A percentile compares a stretch with the other conserved stretches of the same genome.
Evolutionary conservation across 2,888 invertebrate genomes (phyloP).

Genomic region (Cabera pusaria): DNA sequence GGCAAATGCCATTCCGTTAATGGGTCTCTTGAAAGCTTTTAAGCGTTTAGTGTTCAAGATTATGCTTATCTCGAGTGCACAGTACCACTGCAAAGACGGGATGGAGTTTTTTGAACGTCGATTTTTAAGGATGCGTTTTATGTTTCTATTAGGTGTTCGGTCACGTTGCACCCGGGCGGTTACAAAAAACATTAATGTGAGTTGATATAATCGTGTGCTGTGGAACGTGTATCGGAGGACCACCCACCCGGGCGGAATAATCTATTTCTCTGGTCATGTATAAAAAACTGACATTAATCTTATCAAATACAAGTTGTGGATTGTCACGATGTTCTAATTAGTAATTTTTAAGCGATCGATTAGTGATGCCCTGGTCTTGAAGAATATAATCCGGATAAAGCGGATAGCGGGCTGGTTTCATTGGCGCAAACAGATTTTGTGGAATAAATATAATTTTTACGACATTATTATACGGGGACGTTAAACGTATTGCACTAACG

Average conservation of each 20-base stretch:
- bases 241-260: slow-evolving; percentile 55
- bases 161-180: slow-evolving; percentile 47
- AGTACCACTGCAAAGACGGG: slow-evolving; percentile 26
- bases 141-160: slow-evolving; percentile 49
- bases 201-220: slow-evolving; percentile 54
- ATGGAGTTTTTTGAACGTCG: slow-evolving; percentile 23
- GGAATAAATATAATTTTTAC: slow-evolving; percentile 68
- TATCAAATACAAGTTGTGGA: slow-evolving; percentile 46
- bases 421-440: slow-evolving; percentile 34
- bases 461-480: slow-evolving; percentile 68
- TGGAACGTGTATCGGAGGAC: slow-evolving; percentile 46
- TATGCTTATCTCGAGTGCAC: slow-evolving; percentile 25
- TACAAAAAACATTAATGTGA: slow-evolving; percentile 54
- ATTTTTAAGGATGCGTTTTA: slow-evolving; percentile 33
- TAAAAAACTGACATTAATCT: slow-evolving; percentile 43
- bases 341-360: slow-evolving; percentile 33
- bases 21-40: slow-evolving; percentile 28
- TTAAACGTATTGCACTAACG: slow-evolving; percentile 55
- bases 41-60: slow-evolving; percentile 30
- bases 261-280: slow-evolving; percentile 46
- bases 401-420: too few species aligned
- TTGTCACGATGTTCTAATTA: slow-evolving; percentile 54
- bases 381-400: too few species aligned
- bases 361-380: slow-evolving; percentile 42
- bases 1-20: slow-evolving; percentile 14